Conservation (phyloP, 2,113 vertebrate species). For the Stictonetta naevosa region DNA sequence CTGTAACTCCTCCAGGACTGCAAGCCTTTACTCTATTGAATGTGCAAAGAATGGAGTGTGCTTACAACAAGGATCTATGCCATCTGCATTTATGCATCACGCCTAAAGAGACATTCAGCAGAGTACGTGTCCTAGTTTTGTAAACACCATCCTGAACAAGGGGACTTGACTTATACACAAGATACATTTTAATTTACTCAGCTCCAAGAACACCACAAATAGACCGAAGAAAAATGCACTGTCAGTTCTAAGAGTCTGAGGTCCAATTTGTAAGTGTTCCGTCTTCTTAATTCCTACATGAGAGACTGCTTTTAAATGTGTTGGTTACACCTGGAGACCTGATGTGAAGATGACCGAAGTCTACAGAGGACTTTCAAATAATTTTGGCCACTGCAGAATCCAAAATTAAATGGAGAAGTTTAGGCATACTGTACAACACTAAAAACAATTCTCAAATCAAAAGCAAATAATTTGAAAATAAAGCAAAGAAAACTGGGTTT, state of each 20-base stretch:
- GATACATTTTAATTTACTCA: neutral
- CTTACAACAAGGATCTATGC: constrained; percentile 33
- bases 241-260: neutral
- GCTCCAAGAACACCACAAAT: neutral
- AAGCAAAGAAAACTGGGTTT: neutral
- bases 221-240: neutral
- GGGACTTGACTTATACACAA: neutral
- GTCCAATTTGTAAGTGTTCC: neutral
- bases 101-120: neutral
- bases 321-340: neutral
- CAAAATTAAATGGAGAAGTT: neutral
- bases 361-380: neutral
- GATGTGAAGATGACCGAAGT: neutral
- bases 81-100: neutral
- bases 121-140: neutral
- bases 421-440: neutral
- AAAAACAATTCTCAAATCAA: neutral
- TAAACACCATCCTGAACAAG: neutral
- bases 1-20: constrained; percentile 6
- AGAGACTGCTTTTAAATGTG: neutral
- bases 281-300: neutral
- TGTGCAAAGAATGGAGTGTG: neutral
- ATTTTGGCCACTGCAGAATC: neutral
- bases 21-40: constrained; percentile 3
- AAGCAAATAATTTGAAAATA: neutral